A percentile compares a stretch with the other conserved stretches of the same genome.
Conservation (phyloP, 2,888 invertebrate genomes). For the Drepana falcataria region DNA sequence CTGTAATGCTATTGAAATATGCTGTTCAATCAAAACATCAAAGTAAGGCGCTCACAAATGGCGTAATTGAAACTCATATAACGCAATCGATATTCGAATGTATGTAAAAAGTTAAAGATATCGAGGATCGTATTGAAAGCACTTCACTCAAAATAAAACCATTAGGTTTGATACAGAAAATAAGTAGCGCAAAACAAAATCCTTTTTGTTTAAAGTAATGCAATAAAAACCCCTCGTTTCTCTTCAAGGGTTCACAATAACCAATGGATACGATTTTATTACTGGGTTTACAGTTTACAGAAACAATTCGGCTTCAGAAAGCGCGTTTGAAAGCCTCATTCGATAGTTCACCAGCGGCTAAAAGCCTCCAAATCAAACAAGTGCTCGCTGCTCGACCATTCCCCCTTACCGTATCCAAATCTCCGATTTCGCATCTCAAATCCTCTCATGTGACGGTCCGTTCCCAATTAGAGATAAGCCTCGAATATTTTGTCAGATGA, state of each 20-base stretch:
- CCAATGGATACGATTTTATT: slow-evolving; percentile 8
- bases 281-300: slow-evolving; percentile 17
- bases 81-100: too few species aligned
- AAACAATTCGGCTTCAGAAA: slow-evolving; percentile 32
- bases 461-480: slow-evolving; percentile 41
- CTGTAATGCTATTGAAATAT: too few species aligned
- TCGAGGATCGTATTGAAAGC: neutral
- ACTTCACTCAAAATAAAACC: neutral
- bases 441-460: slow-evolving; percentile 27
- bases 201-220: neutral
- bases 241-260: slow-evolving; percentile 1
- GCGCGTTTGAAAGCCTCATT: slow-evolving; percentile 39
- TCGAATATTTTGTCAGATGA: slow-evolving; percentile 27
- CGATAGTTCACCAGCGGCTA: slow-evolving; percentile 23
- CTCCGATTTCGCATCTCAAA: slow-evolving; percentile 30
- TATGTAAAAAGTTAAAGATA: too few species aligned
- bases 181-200: neutral
- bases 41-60: too few species aligned
- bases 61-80: too few species aligned
- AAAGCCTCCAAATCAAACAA: slow-evolving; percentile 54
- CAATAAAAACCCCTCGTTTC: neutral
- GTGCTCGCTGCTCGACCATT: slow-evolving; percentile 38
- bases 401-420: slow-evolving; percentile 34
- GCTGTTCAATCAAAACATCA: too few species aligned
- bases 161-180: neutral